These are phyloP conservation scores for Buceros bicornis DNA, from an alignment of 2,797 vertebrate genomes.

Conservation along the genomic window DNA sequence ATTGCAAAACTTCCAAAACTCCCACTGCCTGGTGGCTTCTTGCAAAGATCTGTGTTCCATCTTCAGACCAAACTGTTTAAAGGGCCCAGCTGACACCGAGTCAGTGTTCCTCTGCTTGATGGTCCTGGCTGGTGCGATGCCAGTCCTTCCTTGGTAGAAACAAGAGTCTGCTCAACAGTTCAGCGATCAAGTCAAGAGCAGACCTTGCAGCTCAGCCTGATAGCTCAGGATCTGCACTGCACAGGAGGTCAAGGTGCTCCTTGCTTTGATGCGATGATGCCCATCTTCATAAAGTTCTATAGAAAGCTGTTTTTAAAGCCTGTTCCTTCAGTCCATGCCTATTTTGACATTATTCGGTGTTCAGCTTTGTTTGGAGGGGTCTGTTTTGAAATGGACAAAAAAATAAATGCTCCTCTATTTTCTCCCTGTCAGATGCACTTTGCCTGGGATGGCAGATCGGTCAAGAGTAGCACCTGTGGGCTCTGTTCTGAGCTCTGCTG, in stretches of 20 bases:
- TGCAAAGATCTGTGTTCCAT: no score
- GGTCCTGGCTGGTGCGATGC: fast-evolving
- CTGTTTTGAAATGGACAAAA: neutral
- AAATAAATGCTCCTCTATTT: neutral
- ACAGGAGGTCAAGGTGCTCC: neutral
- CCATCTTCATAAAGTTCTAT: fast-evolving
- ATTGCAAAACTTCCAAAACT: no score
- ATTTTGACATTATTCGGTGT: neutral
- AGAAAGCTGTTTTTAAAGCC: neutral
- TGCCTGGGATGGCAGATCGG: neutral
- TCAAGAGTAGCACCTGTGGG: neutral
- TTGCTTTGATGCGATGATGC: neutral
- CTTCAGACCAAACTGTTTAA: no score
- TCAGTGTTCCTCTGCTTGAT: neutral
- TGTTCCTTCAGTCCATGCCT: neutral
- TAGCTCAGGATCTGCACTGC: fast-evolving
- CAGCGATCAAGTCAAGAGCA: fast-evolving
- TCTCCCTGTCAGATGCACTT: neutral
- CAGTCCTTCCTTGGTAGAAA: neutral
- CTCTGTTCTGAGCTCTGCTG: neutral
- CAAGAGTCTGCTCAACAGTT: neutral
- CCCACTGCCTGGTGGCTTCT: no score
- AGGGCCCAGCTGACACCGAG: neutral
- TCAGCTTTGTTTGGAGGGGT: neutral
- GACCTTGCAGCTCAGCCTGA: neutral